Base-by-base conservation (phyloP, 2,888 invertebrate genomes). In the Drosophila longiperda region DNA sequence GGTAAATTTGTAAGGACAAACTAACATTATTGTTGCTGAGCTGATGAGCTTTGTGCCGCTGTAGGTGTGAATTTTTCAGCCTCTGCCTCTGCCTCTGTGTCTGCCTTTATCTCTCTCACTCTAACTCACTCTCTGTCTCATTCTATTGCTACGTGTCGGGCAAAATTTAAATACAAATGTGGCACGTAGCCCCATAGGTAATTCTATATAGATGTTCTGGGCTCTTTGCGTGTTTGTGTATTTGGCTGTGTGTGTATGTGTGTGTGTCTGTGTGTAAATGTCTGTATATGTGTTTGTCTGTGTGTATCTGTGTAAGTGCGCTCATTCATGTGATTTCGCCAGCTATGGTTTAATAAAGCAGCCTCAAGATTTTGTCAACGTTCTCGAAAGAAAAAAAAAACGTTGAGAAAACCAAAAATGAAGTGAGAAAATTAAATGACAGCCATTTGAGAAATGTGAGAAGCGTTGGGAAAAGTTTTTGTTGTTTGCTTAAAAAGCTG, bases 131-230 rank as follows among this genome's bases (percentile, higher is more conserved):
- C 38, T 50, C 32, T 63, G 34, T 38, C 26, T 50, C 36, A 42
- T 26, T 60, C 42, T 52, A 33, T 40, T 12, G 48, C 40, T 59
- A 29, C 68, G 42, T 45, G 23, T 50, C 45, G 70, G 57, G 59
- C 61, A 75, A 89, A 88, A 89, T 85, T 89, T 89, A 89, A 89
- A 89, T 86, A 85, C 90, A 87, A 89, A 88, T 88, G 83, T 78
- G 78, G 86, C 90, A 87, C 90, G 90, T 87, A 70, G 71, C 71
- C 70, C 69, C 70, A 72, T 70, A 71, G 83, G 80, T 87, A 80
- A 71, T 69, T 74, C 66, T 71, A 62, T 59, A 66, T 66, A 70
- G 49, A 69, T 62, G 54, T 65, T 58, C 29, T 48, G 15, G 20
- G 60, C 49, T 49, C 70, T 23, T 55, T 40, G 15, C 38, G 26